These are phyloP conservation scores for Artibeus jamaicensis DNA, from an alignment of 2,797 vertebrate genomes.

Conservation along the genomic window DNA sequence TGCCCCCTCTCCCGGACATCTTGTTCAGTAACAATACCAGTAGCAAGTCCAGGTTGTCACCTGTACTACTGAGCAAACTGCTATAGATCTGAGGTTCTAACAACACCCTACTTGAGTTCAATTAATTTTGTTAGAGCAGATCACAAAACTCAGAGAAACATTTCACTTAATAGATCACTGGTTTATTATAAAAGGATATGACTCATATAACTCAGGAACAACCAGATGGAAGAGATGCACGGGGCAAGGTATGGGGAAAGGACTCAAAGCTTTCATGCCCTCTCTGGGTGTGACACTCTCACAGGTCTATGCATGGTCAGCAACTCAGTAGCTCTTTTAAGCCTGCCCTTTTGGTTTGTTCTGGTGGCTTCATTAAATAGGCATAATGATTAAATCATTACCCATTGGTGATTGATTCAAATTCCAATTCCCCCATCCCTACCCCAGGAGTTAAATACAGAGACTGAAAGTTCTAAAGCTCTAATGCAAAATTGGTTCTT, in stretches of 20 bases:
- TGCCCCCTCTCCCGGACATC: no score
- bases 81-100: neutral
- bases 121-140: neutral
- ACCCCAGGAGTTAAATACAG: neutral
- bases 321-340: no score
- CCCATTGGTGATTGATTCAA: neutral
- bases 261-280: neutral
- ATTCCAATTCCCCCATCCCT: no score
- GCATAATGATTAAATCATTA: neutral
- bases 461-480: neutral
- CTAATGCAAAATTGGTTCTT: neutral
- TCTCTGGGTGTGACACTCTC: neutral
- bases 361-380: neutral
- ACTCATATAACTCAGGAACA: neutral
- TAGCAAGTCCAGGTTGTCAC: neutral
- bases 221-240: neutral
- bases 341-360: neutral
- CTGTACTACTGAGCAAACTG: neutral
- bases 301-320: neutral
- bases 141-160: no score
- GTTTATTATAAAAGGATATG: neutral
- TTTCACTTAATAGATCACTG: neutral
- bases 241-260: neutral
- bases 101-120: neutral
- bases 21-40: no score